Evolutionary conservation across 2,888 invertebrate species (phyloP), one percentile per base, ranked within the genome.

Genomic region (Ectropis crepuscularia): DNA sequence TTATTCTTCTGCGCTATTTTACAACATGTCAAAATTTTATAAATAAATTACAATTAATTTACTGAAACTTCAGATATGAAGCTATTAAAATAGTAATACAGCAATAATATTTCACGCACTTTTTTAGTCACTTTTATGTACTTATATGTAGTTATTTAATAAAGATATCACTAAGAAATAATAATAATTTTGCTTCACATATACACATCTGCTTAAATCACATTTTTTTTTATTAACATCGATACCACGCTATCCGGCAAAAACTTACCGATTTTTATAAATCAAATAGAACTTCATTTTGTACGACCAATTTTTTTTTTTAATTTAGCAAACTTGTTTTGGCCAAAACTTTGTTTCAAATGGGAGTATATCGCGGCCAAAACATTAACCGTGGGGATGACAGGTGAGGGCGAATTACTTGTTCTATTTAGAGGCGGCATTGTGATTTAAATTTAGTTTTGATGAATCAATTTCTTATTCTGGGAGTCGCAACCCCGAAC

Each of bases 241-340:
- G 41, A 41, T n/a, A n/a, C n/a, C 7, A 41, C 41, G 10, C 4
- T 41, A n/a, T 45, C 12, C 16, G 37, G 37, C 46, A 69, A 70
- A 65, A 62, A 78, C 88, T 90, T 80, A 91, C 91, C 87, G 83
- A 79, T 88, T 83, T 73, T 83, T 86, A 79, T 90, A 91, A 68
- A 86, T 74, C 73, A 90, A 78, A 69, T 83, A 89, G 63, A 89
- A 90, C 76, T 83, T 87, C 90, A 90, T 90, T 60, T 75, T 74
- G 67, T 49, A 53, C 75, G 79, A 78, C 76, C 74, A 74, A 74
- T 73, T 73, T 59, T 53, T 63, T 65, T 63, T 69, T 63, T 68
- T 67, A 68, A 67, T 70, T 73, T 67, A 62, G 63, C 69, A 67
- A 72, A 69, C 68, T 66, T 76, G 77, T 76, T 77, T 78, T 70